These are phyloP conservation scores for Drosophila histrio DNA, from an alignment of 2,888 invertebrate genomes.

Conservation along the genomic window DNA sequence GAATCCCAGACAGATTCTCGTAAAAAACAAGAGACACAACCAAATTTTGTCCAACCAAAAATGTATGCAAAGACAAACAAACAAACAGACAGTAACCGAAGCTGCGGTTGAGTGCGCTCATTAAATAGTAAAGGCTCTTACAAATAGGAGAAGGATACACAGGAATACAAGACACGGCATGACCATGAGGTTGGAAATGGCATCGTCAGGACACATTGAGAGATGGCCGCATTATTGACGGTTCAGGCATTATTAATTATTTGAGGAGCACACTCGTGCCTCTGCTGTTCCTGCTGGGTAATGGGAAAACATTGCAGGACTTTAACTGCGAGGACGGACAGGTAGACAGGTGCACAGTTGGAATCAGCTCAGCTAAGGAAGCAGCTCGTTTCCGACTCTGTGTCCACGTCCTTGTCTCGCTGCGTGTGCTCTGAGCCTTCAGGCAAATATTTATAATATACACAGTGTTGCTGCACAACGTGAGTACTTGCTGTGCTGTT, in stretches of 20 bases:
- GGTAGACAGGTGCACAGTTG: conserved; percentile 1
- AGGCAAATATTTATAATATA: conserved; percentile 56
- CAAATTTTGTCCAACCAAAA: conserved; percentile 34
- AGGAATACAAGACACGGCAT: neutral
- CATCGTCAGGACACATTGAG: conserved; percentile 17
- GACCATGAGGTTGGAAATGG: neutral
- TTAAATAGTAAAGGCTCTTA: conserved; percentile 56
- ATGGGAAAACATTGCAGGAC: conserved; percentile 19
- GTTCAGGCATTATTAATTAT: conserved; percentile 60
- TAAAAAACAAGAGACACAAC: conserved; percentile 15
- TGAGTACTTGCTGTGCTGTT: conserved; percentile 25
- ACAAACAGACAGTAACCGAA: conserved; percentile 2
- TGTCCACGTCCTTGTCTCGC: conserved; percentile 35
- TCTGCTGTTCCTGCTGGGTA: conserved; percentile 2
- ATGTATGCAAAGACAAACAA: conserved; percentile 34
- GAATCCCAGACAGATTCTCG: neutral
- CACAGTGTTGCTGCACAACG: conserved; percentile 31
- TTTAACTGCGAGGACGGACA: conserved; percentile 19
- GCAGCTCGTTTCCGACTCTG: conserved; percentile 21
- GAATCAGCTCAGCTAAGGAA: conserved; percentile 8
- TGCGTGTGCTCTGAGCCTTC: conserved; percentile 36
- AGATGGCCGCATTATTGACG: conserved; percentile 55
- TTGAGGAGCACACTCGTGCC: conserved; percentile 32
- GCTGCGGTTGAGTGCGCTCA: conserved; percentile 49
- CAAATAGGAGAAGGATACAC: neutral